Evolutionary conservation across 2,797 vertebrate genomes (phyloP).

Genomic region (Clarias pachynema): DNA sequence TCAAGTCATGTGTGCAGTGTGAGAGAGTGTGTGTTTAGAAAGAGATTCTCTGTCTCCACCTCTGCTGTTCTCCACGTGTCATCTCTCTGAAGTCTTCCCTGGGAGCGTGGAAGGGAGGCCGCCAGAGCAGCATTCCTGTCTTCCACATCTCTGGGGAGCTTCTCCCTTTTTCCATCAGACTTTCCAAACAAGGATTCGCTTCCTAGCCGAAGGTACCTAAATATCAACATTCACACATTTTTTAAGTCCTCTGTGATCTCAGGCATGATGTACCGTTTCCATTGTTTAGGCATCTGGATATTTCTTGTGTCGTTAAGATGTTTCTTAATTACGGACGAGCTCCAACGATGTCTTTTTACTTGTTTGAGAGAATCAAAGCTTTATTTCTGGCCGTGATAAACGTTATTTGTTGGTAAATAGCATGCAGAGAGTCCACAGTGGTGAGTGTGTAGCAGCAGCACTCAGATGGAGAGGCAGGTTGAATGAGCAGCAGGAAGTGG

Average conservation of each 20-base stretch:
- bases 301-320: not conserved
- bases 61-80: constrained; percentile 37
- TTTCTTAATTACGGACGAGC: not conserved
- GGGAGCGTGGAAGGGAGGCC: constrained; percentile 28
- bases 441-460: constrained; percentile 39
- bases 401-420: constrained; percentile 38
- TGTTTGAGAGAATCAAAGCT: not conserved
- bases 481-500: constrained; percentile 55
- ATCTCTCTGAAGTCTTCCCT: constrained; percentile 45
- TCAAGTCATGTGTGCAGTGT: constrained; percentile 47
- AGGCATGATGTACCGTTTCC: constrained; percentile 1
- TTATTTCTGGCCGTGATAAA: constrained; percentile 32
- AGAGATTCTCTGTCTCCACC: constrained; percentile 28
- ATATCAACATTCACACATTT: constrained; percentile 1
- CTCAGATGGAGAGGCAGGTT: constrained; percentile 48
- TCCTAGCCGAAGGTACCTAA: constrained; percentile 26
- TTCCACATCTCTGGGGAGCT: constrained; percentile 38
- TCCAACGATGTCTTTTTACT: not conserved
- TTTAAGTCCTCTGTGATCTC: constrained; percentile 7
- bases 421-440: constrained; percentile 46
- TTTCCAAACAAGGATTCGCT: constrained; percentile 27
- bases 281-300: constrained; percentile 19
- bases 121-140: constrained; percentile 48
- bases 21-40: constrained; percentile 27
- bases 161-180: constrained; percentile 39